A percentile compares a stretch with the other conserved stretches of the same genome.
Conservation (phyloP, 2,888 invertebrate species). For the Zhengitettix transpicula region DNA sequence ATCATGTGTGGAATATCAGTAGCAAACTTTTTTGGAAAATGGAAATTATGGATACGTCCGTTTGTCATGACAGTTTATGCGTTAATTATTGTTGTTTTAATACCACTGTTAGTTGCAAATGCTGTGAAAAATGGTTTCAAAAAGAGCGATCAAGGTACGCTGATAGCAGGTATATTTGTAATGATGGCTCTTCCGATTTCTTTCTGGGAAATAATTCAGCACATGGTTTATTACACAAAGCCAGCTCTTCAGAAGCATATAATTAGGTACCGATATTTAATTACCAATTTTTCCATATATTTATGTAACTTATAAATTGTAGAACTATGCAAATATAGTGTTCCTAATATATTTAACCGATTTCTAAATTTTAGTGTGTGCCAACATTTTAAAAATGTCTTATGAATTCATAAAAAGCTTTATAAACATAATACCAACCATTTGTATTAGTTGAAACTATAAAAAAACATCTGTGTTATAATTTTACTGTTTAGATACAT, state of each 20-base stretch:
- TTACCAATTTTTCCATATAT: not conserved
- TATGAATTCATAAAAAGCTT: no score
- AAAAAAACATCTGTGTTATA: no score
- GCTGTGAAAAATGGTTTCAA: conserved; percentile 64
- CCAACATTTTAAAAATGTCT: no score
- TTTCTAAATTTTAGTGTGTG: not conserved
- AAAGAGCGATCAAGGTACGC: conserved; percentile 59
- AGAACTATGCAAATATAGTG: not conserved
- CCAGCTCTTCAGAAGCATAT: conserved; percentile 86
- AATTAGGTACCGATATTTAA: conserved; percentile 45
- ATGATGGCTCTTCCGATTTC: conserved; percentile 80
- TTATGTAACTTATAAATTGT: not conserved
- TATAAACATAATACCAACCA: no score
- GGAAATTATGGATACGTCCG: conserved; percentile 85
- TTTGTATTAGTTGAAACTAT: no score
- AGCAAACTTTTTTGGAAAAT: conserved; percentile 23
- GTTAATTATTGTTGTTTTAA: conserved; percentile 62
- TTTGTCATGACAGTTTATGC: conserved; percentile 64
- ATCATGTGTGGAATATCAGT: not conserved
- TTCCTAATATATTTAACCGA: not conserved
- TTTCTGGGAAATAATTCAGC: conserved; percentile 87
- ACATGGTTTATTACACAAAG: conserved; percentile 83
- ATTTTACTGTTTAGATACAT: no score
- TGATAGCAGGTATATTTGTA: conserved; percentile 84
- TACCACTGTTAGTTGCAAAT: conserved; percentile 68